phyloP scores from a whole-genome alignment of 2,113 vertebrate genomes.

The Mormoops blainvillei region DNA sequence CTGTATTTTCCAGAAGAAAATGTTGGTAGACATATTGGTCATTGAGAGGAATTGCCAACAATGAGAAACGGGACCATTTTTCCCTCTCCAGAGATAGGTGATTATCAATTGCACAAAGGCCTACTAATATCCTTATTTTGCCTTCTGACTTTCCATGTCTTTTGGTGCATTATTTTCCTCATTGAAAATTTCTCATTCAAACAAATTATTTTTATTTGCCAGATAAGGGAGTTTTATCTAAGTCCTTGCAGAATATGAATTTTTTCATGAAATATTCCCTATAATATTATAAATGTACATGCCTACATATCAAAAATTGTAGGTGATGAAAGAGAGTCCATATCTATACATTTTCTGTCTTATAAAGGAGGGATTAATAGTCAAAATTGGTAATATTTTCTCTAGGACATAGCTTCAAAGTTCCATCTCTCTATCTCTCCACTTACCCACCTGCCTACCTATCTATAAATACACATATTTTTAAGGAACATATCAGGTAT shows the following conservation, averaged over 20 bases:
- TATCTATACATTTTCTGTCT: not conserved
- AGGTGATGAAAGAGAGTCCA: not conserved
- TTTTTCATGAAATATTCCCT: not conserved
- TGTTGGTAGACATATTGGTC: conserved; percentile 69
- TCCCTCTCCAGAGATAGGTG: conserved; percentile 39
- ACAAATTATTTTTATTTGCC: conserved; percentile 43
- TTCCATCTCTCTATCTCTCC: not conserved
- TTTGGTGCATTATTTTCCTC: conserved; percentile 21
- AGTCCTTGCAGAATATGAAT: not conserved
- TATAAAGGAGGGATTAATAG: not conserved
- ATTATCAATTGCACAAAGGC: conserved; percentile 59
- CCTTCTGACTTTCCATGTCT: conserved; percentile 44
- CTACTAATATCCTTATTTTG: conserved; percentile 54
- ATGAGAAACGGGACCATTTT: conserved; percentile 62
- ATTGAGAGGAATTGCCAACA: conserved; percentile 70
- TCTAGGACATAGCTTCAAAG: not conserved
- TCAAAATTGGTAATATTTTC: not conserved
- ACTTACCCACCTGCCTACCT: not conserved
- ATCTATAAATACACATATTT: not conserved
- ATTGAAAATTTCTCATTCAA: conserved; percentile 28
- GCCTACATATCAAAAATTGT: not conserved
- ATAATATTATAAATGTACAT: not conserved
- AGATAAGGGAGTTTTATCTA: conserved; percentile 8
- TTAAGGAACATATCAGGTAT: not conserved
- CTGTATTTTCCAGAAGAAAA: conserved; percentile 72